Evolutionary conservation across 2,888 invertebrate genomes (phyloP).

Genomic region (Hirtodrosophila alboralis): DNA sequence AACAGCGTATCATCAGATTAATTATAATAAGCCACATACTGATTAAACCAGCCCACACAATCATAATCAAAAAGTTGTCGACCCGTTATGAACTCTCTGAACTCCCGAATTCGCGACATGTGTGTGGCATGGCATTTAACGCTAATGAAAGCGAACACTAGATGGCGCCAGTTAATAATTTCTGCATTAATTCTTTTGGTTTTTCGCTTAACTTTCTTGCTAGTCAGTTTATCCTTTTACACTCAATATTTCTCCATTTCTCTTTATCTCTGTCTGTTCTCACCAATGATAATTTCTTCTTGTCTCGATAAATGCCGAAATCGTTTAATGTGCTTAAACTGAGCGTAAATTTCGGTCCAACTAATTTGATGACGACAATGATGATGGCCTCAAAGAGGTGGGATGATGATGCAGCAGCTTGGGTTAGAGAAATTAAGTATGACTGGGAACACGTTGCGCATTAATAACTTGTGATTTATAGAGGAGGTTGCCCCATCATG

Average conservation of each 20-base stretch:
- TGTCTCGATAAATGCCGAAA: slow-evolving; percentile 42
- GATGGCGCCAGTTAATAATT: slow-evolving; percentile 56
- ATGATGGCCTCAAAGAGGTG: slow-evolving; percentile 9
- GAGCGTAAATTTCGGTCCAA: slow-evolving; percentile 53
- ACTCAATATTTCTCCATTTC: slow-evolving; percentile 18
- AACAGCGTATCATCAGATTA: slow-evolving; percentile 51
- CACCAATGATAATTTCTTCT: slow-evolving; percentile 33
- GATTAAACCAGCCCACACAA: slow-evolving; percentile 50
- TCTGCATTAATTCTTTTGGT: slow-evolving; percentile 57
- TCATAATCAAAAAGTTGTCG: slow-evolving; percentile 61
- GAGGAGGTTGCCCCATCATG: slow-evolving; percentile 13
- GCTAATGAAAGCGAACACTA: slow-evolving; percentile 38
- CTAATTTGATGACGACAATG: slow-evolving; percentile 60
- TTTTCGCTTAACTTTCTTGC: too few species aligned
- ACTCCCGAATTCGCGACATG: slow-evolving; percentile 5
- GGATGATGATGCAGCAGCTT: slow-evolving; percentile 33
- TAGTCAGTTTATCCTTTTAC: too few species aligned
- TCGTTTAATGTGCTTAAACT: slow-evolving; percentile 57
- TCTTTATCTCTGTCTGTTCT: slow-evolving; percentile 3
- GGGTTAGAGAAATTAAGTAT: slow-evolving; percentile 42
- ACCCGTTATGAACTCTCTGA: slow-evolving; percentile 19
- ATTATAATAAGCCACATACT: slow-evolving; percentile 54
- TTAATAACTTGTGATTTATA: slow-evolving; percentile 75
- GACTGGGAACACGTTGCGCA: slow-evolving; percentile 60
- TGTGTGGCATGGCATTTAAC: slow-evolving; percentile 19